Percentiles rank a stretch among this genome's conserved stretches.
These are phyloP conservation scores for Poecilia velifera DNA, from an alignment of 2,797 vertebrate species.

Conservation along the genomic window DNA sequence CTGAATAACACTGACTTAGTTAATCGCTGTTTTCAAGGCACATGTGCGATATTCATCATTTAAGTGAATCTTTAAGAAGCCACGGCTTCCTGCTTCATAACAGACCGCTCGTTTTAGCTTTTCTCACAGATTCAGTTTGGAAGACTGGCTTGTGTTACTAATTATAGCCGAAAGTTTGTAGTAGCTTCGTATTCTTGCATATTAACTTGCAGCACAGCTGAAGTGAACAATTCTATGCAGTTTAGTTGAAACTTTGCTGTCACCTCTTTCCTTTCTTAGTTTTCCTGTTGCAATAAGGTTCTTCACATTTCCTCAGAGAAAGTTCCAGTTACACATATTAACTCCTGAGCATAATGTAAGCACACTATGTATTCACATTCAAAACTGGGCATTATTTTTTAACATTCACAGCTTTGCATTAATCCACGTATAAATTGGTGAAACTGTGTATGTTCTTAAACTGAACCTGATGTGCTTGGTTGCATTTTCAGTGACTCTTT, in stretches of 20 bases:
- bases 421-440: not conserved
- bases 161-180: not conserved
- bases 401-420: not conserved
- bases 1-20: not conserved
- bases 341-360: not conserved
- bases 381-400: not conserved
- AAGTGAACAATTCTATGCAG: not conserved
- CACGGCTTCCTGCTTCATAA: not conserved
- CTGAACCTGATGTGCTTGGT: not conserved
- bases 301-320: not conserved
- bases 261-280: not conserved
- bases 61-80: not conserved
- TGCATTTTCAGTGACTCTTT: slow-evolving; percentile 39
- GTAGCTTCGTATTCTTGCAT: not conserved
- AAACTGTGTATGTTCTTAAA: not conserved
- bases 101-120: not conserved
- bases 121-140: not conserved
- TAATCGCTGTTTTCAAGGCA: not conserved
- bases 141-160: not conserved
- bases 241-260: not conserved
- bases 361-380: not conserved
- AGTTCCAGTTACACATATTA: not conserved
- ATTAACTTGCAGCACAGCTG: not conserved
- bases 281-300: not conserved
- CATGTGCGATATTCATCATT: not conserved